Percentiles rank a stretch among this genome's conserved stretches.
These are phyloP conservation scores for Gnatocerus cornutus DNA, from an alignment of 2,888 invertebrate genomes.

Conservation along the genomic window DNA sequence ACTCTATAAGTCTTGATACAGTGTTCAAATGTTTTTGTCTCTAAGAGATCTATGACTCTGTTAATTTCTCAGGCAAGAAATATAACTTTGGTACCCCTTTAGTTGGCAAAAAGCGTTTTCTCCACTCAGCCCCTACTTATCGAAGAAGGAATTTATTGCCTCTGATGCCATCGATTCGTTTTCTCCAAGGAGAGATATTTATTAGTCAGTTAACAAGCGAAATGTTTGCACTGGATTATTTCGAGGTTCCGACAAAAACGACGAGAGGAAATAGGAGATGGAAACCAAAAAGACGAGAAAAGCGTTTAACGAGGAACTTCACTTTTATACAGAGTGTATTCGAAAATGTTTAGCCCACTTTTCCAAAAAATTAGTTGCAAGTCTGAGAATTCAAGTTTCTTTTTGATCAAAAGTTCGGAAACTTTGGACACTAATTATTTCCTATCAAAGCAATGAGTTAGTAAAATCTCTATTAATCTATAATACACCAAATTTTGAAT, in stretches of 20 bases:
- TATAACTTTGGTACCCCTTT: slow-evolving; percentile 64
- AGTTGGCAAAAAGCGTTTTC: slow-evolving; percentile 56
- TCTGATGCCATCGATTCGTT: slow-evolving; percentile 39
- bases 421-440: too few relatives aligned
- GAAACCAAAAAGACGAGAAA: too few relatives aligned
- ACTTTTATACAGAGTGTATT: too few relatives aligned
- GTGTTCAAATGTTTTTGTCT: slow-evolving; percentile 65
- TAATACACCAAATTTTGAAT: too few relatives aligned
- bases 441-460: too few relatives aligned
- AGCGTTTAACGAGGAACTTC: too few relatives aligned
- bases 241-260: slow-evolving; percentile 9
- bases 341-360: too few relatives aligned
- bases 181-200: slow-evolving; percentile 36
- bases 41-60: slow-evolving; percentile 64
- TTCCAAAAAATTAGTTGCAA: too few relatives aligned
- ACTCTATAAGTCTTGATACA: slow-evolving; percentile 60
- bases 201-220: slow-evolving; percentile 33
- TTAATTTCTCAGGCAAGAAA: slow-evolving; percentile 66
- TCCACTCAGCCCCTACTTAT: slow-evolving; percentile 51
- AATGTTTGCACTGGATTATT: slow-evolving; percentile 15
- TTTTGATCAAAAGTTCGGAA: too few relatives aligned
- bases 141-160: slow-evolving; percentile 52
- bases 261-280: background rate
- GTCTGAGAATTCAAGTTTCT: too few relatives aligned
- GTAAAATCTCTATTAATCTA: too few relatives aligned